phyloP scores from a whole-genome alignment of 2,888 invertebrate genomes.

The Phortica okadai region DNA sequence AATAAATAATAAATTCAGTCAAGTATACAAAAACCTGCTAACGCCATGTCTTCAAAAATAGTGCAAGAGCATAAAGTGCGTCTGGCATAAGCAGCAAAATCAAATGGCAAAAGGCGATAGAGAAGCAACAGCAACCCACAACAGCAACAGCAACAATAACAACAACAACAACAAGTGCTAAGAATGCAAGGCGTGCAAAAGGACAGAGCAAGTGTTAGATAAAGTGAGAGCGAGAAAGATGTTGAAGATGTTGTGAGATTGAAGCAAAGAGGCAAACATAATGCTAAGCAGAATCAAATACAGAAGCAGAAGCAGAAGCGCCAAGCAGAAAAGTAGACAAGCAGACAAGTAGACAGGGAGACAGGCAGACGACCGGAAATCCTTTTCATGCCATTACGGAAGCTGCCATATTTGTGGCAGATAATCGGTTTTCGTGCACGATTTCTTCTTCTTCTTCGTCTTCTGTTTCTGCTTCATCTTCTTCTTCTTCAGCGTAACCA shows the following conservation, averaged over 20 bases:
- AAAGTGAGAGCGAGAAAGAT: not conserved
- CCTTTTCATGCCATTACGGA: conserved; percentile 54
- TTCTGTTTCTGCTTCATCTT: not conserved
- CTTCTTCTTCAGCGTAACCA: conserved; percentile 41
- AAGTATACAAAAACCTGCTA: conserved; percentile 7
- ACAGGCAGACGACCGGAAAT: conserved; percentile 51
- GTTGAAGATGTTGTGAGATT: too few relatives aligned
- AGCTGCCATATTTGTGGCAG: conserved; percentile 61
- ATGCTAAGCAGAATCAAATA: conserved; percentile 5
- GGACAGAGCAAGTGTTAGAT: not conserved
- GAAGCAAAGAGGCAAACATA: not conserved
- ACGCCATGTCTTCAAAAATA: not conserved
- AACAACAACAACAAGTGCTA: not conserved
- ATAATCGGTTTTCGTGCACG: conserved; percentile 58
- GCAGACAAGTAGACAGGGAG: not conserved
- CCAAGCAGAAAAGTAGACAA: not conserved
- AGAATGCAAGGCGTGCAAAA: not conserved
- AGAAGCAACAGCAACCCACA: not conserved
- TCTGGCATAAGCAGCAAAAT: not conserved
- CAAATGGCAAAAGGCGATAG: not conserved
- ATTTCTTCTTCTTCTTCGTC: conserved; percentile 44
- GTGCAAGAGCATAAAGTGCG: not conserved
- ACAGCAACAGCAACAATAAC: not conserved
- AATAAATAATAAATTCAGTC: conserved; percentile 36
- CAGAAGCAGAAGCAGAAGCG: not conserved